Conservation (phyloP, 2,113 vertebrate species). For the Oncorhynchus nerka region DNA sequence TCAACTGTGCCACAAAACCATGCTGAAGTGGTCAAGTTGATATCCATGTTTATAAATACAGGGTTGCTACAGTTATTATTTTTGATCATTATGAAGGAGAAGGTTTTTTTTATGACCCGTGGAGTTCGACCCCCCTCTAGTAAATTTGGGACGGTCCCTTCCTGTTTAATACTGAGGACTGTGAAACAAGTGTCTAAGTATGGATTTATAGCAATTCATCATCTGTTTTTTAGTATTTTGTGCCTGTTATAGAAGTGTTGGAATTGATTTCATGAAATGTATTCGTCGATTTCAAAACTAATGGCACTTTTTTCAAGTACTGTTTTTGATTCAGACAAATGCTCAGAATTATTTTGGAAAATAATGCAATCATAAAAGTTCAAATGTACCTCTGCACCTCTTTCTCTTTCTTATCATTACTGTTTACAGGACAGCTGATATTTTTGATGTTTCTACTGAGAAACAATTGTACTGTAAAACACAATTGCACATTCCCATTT, state of each 20-base stretch:
- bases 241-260: conserved; percentile 61
- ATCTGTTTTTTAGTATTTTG: conserved; percentile 44
- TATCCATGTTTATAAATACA: no score
- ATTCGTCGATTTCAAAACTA: conserved; percentile 54
- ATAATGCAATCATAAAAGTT: conserved; percentile 32
- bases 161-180: conserved; percentile 41
- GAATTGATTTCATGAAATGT: conserved; percentile 49
- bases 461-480: conserved; percentile 35
- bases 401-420: conserved; percentile 39
- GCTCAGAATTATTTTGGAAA: conserved; percentile 20
- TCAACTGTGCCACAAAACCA: no score
- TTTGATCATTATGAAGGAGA: background rate
- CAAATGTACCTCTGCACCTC: conserved; percentile 19
- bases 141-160: background rate
- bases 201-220: conserved; percentile 30
- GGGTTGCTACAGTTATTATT: no score
- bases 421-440: conserved; percentile 36
- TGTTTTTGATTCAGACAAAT: conserved; percentile 30
- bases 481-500: conserved; percentile 61
- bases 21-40: no score
- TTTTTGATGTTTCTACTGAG: no score
- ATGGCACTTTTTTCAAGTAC: conserved; percentile 59
- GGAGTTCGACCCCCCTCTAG: no score
- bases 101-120: no score
- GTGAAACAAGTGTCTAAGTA: conserved; percentile 31